Evolutionary conservation across 2,888 invertebrate genomes (phyloP).

Genomic region (Galerucella nymphaeae): DNA sequence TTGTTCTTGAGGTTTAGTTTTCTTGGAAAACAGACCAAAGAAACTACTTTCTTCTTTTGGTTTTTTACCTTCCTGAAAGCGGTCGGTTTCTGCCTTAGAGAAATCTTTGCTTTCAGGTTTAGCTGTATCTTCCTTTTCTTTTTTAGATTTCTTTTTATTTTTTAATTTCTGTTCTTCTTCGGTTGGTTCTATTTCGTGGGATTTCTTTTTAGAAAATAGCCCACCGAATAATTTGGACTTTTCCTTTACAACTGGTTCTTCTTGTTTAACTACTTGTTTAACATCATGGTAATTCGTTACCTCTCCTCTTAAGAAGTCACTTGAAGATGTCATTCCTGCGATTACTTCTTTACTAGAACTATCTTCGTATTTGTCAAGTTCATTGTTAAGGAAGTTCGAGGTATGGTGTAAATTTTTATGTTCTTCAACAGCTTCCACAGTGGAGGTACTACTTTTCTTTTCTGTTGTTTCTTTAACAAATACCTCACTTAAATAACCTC

Average conservation of each 20-base stretch:
- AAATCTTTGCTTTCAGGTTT: slow-evolving; percentile 54
- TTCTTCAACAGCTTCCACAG: not conserved
- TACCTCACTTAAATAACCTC: slow-evolving; percentile 38
- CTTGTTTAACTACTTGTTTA: slow-evolving; percentile 23
- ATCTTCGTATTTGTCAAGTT: slow-evolving; percentile 46
- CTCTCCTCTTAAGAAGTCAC: slow-evolving; percentile 54
- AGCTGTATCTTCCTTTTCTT: slow-evolving; percentile 22
- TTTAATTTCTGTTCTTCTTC: slow-evolving; percentile 37
- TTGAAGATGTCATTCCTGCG: slow-evolving; percentile 47
- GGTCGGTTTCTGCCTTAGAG: slow-evolving; percentile 53
- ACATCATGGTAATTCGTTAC: slow-evolving; percentile 50
- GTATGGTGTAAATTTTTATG: slow-evolving; percentile 45
- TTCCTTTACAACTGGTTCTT: slow-evolving; percentile 29
- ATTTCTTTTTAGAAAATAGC: slow-evolving; percentile 54
- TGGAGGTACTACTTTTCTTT: not conserved
- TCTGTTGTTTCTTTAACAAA: slow-evolving; percentile 27
- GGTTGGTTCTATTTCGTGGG: slow-evolving; percentile 47
- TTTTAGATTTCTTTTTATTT: slow-evolving; percentile 41
- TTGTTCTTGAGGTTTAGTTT: slow-evolving; percentile 51
- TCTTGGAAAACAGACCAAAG: slow-evolving; percentile 54
- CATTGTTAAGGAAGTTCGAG: slow-evolving; percentile 46
- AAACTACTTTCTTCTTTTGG: slow-evolving; percentile 46
- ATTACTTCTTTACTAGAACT: slow-evolving; percentile 33
- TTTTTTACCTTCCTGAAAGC: slow-evolving; percentile 51
- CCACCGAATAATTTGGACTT: slow-evolving; percentile 50